These are phyloP conservation scores for Silvanus unidentatus DNA, from an alignment of 2,888 invertebrate species.

Conservation along the genomic window DNA sequence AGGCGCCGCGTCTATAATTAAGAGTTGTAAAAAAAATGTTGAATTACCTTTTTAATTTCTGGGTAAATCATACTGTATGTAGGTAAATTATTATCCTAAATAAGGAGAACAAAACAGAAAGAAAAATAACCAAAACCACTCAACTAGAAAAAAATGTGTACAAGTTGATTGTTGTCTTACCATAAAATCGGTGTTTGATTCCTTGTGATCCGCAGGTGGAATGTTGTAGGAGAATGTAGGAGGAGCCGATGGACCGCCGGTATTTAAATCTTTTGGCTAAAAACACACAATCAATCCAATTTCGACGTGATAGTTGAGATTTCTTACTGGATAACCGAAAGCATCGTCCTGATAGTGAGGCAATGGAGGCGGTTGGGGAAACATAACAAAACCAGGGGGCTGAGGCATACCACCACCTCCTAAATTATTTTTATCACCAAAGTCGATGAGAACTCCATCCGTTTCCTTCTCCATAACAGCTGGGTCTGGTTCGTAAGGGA, in stretches of 20 bases:
- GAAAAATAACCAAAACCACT: conserved; percentile 10
- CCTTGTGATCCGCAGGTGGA: conserved; percentile 59
- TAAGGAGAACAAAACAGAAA: conserved; percentile 36
- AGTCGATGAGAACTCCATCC: conserved; percentile 65
- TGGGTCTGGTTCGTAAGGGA: conserved; percentile 92
- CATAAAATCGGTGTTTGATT: conserved; percentile 57
- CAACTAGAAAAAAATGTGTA: conserved; percentile 14
- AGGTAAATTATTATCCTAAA: conserved; percentile 61
- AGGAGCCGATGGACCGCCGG: conserved; percentile 31
- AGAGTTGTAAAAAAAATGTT: no score
- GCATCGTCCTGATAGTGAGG: conserved; percentile 50
- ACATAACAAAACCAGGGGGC: conserved; percentile 77
- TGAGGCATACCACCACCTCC: conserved; percentile 55
- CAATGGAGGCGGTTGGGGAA: conserved; percentile 64
- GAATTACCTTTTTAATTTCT: conserved; percentile 66
- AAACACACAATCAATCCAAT: conserved; percentile 2
- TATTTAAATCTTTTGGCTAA: conserved; percentile 23
- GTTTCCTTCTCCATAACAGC: conserved; percentile 68
- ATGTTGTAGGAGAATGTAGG: conserved; percentile 60
- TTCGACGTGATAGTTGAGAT: conserved; percentile 4
- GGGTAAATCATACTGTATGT: conserved; percentile 68
- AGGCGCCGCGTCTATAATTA: no score
- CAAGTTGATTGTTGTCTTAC: conserved; percentile 33
- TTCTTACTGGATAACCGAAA: conserved; percentile 61
- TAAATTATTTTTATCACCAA: conserved; percentile 55